These are phyloP conservation scores for Platanista minor DNA, from an alignment of 2,113 vertebrate species.

Conservation along the genomic window DNA sequence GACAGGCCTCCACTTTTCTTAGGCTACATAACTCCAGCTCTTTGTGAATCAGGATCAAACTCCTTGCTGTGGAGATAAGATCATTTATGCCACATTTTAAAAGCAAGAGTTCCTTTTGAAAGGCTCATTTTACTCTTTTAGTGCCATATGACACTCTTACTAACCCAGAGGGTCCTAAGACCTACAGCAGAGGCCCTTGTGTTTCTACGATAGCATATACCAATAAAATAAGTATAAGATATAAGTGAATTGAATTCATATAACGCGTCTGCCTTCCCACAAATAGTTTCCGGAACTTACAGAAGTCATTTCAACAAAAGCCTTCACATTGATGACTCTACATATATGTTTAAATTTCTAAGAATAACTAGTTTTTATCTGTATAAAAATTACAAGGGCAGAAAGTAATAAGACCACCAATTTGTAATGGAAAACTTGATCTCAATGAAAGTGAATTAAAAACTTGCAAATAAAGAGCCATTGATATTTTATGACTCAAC, in stretches of 20 bases:
- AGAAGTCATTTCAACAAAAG: conserved; percentile 33
- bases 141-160: conserved; percentile 43
- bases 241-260: conserved; percentile 4
- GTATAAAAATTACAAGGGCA: conserved; percentile 58
- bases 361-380: conserved; percentile 60
- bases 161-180: conserved; percentile 51
- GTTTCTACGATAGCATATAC: conserved; percentile 46
- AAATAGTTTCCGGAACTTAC: not conserved
- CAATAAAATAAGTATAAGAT: conserved; percentile 36
- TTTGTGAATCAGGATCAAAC: conserved; percentile 70
- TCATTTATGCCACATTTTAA: conserved; percentile 72
- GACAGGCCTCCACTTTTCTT: conserved; percentile 53
- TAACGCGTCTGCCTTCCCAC: not conserved
- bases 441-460: conserved; percentile 53
- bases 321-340: not conserved
- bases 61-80: conserved; percentile 70
- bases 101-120: conserved; percentile 65
- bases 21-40: conserved; percentile 57
- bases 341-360: conserved; percentile 9
- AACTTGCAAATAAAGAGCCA: conserved; percentile 64
- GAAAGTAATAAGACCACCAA: conserved; percentile 40
- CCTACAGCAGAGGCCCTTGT: conserved; percentile 69
- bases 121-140: conserved; percentile 60
- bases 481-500: conserved; percentile 36
- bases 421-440: conserved; percentile 51